Percentiles rank a stretch among this genome's conserved stretches.
Conservation (phyloP, 1,140 invertebrate species). For the Lasioglossum baleicum region DNA sequence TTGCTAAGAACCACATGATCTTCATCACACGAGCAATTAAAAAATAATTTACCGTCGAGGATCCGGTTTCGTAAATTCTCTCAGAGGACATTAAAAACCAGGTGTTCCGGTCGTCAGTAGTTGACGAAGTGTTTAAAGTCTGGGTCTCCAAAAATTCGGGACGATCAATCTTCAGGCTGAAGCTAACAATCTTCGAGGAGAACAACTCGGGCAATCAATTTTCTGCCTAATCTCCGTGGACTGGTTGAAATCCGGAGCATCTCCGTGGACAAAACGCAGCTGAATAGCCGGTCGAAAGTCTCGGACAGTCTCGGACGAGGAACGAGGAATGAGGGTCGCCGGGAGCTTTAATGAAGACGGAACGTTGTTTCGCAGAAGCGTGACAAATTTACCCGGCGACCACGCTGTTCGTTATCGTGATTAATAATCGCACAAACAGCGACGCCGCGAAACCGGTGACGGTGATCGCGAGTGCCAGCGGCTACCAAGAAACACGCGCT, state of each 20-base stretch:
- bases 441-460: not conserved
- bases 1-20: too few species aligned
- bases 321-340: not conserved
- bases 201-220: not conserved
- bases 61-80: too few species aligned
- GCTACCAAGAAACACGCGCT: conserved; percentile 32
- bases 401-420: conserved; percentile 45
- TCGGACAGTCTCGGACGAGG: not conserved
- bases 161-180: not conserved
- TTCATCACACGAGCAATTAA: too few species aligned
- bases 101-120: too few species aligned
- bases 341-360: conserved; percentile 29
- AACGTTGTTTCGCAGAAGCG: conserved; percentile 38
- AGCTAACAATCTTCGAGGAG: not conserved
- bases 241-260: not conserved
- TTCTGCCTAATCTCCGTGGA: not conserved
- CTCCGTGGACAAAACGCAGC: not conserved
- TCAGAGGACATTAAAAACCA: too few species aligned
- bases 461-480: not conserved
- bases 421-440: conserved; percentile 48
- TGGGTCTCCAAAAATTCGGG: not conserved
- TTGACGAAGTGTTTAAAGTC: too few species aligned
- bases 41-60: too few species aligned
- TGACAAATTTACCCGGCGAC: conserved; percentile 12
- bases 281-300: not conserved